Evolutionary conservation across 2,113 vertebrate species (phyloP).

Genomic region (Cyprinodon tularosa): DNA sequence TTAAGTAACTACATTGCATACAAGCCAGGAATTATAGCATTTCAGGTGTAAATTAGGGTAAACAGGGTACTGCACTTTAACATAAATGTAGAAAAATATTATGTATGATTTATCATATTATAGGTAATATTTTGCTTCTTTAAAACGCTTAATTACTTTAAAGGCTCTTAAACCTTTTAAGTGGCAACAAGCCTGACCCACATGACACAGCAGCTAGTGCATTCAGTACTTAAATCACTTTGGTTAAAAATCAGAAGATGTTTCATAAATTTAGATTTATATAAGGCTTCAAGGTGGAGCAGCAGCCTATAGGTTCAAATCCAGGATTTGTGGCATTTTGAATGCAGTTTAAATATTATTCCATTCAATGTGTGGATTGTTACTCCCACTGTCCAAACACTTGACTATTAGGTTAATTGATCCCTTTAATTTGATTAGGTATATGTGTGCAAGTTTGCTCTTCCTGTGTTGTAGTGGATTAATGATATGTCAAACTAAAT

Average conservation of each 20-base stretch:
- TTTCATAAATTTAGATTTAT: background rate
- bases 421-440: too few relatives aligned
- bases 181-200: background rate
- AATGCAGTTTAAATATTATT: background rate
- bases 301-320: background rate
- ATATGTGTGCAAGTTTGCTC: too few relatives aligned
- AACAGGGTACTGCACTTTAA: background rate
- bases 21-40: background rate
- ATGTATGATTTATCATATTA: too few relatives aligned
- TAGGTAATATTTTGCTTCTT: too few relatives aligned
- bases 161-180: too few relatives aligned
- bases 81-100: too few relatives aligned
- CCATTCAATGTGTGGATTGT: background rate
- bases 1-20: background rate
- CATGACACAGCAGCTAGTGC: background rate
- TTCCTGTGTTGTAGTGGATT: too few relatives aligned
- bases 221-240: background rate
- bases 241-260: background rate
- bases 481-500: too few relatives aligned
- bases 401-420: background rate
- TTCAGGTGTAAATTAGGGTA: background rate
- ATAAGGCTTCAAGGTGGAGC: background rate
- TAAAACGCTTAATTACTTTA: too few relatives aligned
- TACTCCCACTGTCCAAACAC: background rate
- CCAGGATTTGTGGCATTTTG: too few relatives aligned